Base-by-base conservation (phyloP, 1,140 invertebrate genomes). In the Hylaeus anthracinus region DNA sequence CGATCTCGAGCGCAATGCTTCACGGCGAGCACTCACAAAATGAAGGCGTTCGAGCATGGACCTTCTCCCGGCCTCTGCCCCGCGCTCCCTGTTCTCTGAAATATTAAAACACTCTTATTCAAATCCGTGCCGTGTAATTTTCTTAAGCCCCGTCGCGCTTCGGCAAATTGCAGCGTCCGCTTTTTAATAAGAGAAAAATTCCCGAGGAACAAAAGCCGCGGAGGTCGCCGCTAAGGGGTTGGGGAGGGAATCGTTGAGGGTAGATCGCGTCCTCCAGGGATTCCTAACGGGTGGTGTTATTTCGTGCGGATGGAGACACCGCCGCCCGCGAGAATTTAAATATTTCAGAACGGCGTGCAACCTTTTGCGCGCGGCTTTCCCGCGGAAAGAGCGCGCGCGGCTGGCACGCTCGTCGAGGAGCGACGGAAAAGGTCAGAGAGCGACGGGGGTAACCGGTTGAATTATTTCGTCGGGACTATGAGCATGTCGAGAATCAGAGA, bases 291-390 rank as follows among this genome's bases (percentile, higher is more conserved):
- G 55, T 63, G 71, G 67, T 43, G 55, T 53, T 53, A 41, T 55
- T 74, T 37, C 58, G 12, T 12, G 61, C 51, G 53, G 64, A 15
- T 58, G 73, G 70, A 69, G 71, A 76, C 71, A 61, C 74, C 45
- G 45, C 10, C 43, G 67, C 65, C 60, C 60, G 26, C 43, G 41
- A 60, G 72, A 26, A 72, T 75, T 76, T 83, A 56, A 86, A 86
- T 83, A 86, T 82, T 86, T 83, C 73, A 86, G 56, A 56, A 55
- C 41, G 60, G 6, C 61, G 61, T 61, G 75, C 67, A 78, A 67
- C 69, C 75, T 82, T 72, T 67, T 56, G 67, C 8, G 8, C 6
- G 14, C 61, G 48, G 43, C 51, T 43, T 60, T 43, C 45, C 10
- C 65, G 55, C 74, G 37, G 45, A 37, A 37, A 26, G 51, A 14